phyloP scores from a whole-genome alignment of 2,113 vertebrate species.

The Barnardius zonarius region DNA sequence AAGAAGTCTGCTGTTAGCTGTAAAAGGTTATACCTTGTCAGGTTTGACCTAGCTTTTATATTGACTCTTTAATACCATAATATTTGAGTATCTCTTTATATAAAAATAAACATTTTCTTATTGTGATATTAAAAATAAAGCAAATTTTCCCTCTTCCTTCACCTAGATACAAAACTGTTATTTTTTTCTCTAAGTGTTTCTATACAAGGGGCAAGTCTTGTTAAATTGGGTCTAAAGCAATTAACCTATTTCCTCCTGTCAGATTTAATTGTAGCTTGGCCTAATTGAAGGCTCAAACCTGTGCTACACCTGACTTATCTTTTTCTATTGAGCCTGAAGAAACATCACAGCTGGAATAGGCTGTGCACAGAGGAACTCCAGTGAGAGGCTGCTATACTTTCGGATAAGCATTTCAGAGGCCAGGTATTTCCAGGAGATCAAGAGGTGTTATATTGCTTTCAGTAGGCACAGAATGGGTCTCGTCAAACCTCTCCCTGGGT shows the following conservation, averaged over 20 bases:
- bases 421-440: background rate
- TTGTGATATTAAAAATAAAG: background rate
- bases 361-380: background rate
- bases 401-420: background rate
- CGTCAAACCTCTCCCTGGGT: background rate
- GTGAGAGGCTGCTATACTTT: background rate
- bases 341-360: background rate
- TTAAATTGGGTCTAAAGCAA: slow-evolving; percentile 55
- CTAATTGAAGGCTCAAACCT: slow-evolving; percentile 27
- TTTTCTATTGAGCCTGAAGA: background rate
- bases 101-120: background rate
- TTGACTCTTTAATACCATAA: background rate
- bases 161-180: background rate
- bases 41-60: background rate
- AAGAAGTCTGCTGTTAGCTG: background rate
- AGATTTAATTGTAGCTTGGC: slow-evolving; percentile 37
- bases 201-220: background rate
- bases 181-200: background rate
- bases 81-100: background rate
- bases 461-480: background rate
- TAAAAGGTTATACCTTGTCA: background rate
- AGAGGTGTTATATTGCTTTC: background rate
- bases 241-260: slow-evolving; percentile 59
- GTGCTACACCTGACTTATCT: background rate
- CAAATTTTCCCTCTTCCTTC: background rate